Evolutionary conservation across 2,113 vertebrate genomes (phyloP), one percentile per base, ranked within the genome.

Genomic region (Paralichthys olivaceus): DNA sequence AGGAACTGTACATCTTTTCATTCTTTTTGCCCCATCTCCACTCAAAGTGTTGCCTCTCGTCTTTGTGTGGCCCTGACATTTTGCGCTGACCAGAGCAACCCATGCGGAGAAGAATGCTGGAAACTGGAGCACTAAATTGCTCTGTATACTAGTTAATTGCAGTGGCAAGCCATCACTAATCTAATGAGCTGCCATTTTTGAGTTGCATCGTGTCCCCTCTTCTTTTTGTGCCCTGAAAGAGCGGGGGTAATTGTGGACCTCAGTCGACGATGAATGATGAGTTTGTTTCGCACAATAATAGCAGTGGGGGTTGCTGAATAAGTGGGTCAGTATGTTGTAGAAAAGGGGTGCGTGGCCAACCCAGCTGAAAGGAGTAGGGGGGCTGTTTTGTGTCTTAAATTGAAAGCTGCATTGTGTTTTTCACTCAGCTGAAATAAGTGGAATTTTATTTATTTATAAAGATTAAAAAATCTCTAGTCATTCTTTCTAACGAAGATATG

Each of bases 241-340:
- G 91, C 43, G 73, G 79, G 55, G 80, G 87, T 95, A 93, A 95
- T 95, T 94, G 88, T 79, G 0, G 83, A 88, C 88, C 90, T 93
- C 87, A 87, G 90, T 90, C 78, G 87, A 93, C 91, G 91, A 96
- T 95, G 95, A 96, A 96, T 95, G 95, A 94, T 93, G 91, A 92
- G 92, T 94, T 94, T 96, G 95, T 96, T 95, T 94, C 92, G 79
- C 89, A 88, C 90, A 93, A 94, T 93, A 95, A 93, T 91, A 91
- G 90, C 83, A 83, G 79, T 71, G 91, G 90, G 88, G 91, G 90
- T 91, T 87, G 74, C 75, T 88, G 85, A 77, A 87, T 43, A 93
- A 94, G 92, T 94, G 89, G 91, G 81, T 93, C 95, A 93, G 90
- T 92, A 70, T 92, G 93, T 86, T 86, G 86, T 28, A 90, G 83